Base-by-base conservation (phyloP, 2,888 invertebrate species). In the Mechanitis mazaeus region DNA sequence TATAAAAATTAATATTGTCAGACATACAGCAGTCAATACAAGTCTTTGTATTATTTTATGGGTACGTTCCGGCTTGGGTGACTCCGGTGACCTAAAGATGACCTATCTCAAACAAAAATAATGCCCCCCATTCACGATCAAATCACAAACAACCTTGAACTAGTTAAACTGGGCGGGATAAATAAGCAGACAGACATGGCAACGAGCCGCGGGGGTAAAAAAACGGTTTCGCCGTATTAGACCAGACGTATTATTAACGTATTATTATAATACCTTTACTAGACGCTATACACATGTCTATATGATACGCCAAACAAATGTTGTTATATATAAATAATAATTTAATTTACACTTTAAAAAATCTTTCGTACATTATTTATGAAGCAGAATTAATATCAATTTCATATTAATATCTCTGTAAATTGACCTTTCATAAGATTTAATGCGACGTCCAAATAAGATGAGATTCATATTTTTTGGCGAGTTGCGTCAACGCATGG, bases 241-340 rank as follows among this genome's bases (percentile, higher is more conserved):
- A 75, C 71, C 81, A 86, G 85, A 86, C 85, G 77, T 87, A 79
- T 88, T 76, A 90, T 89, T 89, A 89, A 83, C 83, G 83, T 80
- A 87, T 87, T 87, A 86, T 83, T 79, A 78, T 83, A 83, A 80
- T 81, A 76, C 72, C 70, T 62, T 65, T 61, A 66, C 66, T 66
- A 66, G 64, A 67, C 65, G 70, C 68, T 66, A 59, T 69, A 65
- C 65, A 63, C 58, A 20, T 20, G 20, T 20, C 20, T 20, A 20
- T 20, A 20, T 20, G 20, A 20, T 20, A 20, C 20, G 20, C 20
- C 20, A 20, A 20, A 20, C 20, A 20, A 20, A 20, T 20, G 20
- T 20, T 20, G 20, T 20, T 20, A 20, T 20, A 20, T 20, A 20
- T 20, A 20, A 20, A 20, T 20, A 20, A 20, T 20, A 20, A 20